These are phyloP conservation scores for Leucoraja ocellata DNA, from an alignment of 2,797 vertebrate species.

Conservation along the genomic window DNA sequence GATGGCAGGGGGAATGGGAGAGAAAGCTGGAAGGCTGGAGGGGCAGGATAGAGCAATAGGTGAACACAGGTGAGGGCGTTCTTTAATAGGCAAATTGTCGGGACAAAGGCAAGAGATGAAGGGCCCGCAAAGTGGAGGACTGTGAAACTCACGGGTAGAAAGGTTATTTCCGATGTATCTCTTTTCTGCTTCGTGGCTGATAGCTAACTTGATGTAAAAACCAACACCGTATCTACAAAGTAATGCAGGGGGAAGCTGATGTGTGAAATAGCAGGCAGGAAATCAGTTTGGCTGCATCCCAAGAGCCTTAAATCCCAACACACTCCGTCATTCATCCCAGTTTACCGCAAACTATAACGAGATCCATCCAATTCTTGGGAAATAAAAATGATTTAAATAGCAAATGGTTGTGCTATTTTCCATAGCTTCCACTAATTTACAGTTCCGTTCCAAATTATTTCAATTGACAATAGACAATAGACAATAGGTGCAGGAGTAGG, in stretches of 20 bases:
- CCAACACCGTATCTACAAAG: not conserved
- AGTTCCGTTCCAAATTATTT: not conserved
- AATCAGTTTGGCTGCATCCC: not conserved
- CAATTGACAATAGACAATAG: too few species aligned
- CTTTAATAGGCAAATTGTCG: too few species aligned
- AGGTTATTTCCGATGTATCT: too few species aligned
- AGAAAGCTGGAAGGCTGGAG: too few species aligned
- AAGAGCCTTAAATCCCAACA: not conserved
- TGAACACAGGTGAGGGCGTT: too few species aligned
- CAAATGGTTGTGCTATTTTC: not conserved
- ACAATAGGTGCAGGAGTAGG: too few species aligned
- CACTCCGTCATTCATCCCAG: not conserved
- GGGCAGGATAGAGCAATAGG: too few species aligned
- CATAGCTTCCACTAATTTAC: not conserved
- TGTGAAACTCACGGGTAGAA: too few species aligned
- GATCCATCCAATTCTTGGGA: not conserved
- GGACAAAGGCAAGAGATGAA: too few species aligned
- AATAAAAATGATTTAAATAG: conserved; percentile 3
- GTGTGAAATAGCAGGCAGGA: not conserved
- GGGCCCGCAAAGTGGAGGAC: too few species aligned
- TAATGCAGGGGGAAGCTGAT: not conserved
- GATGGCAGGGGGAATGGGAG: too few species aligned
- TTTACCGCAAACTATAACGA: not conserved
- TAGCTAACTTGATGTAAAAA: not conserved
- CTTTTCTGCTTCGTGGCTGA: not conserved